Conservation (phyloP, 2,797 vertebrate genomes). For the Sebastes taczanowskii region DNA sequence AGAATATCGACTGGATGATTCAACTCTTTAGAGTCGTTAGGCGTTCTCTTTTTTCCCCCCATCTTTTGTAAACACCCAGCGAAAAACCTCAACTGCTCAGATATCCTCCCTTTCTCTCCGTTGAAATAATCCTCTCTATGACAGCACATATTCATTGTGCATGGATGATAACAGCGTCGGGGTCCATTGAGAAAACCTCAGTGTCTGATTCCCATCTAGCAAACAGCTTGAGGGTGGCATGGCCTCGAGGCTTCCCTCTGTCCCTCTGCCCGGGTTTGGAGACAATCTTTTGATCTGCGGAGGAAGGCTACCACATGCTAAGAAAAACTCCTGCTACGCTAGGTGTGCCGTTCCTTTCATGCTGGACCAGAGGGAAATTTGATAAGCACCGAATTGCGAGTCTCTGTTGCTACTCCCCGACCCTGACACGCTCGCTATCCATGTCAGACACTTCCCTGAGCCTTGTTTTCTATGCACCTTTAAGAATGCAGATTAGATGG, state of each 20-base stretch:
- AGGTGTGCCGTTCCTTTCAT: constrained; percentile 60
- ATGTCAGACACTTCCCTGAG: constrained; percentile 47
- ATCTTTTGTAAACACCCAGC: constrained; percentile 59
- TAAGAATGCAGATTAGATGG: constrained; percentile 46
- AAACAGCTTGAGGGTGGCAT: constrained; percentile 71
- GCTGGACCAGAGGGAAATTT: constrained; percentile 63
- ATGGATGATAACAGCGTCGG: constrained; percentile 21
- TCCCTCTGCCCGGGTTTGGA: constrained; percentile 61
- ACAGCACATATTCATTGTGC: constrained; percentile 50
- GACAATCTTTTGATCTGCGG: constrained; percentile 70
- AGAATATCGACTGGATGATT: constrained; percentile 80
- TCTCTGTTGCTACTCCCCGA: constrained; percentile 37
- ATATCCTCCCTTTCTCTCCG: constrained; percentile 41
- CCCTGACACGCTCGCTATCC: constrained; percentile 59
- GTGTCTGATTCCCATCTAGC: constrained; percentile 49
- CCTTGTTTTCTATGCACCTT: constrained; percentile 56
- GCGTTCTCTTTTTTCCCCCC: constrained; percentile 35
- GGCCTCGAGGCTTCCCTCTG: constrained; percentile 67
- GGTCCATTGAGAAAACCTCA: constrained; percentile 58
- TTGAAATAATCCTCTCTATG: constrained; percentile 60
- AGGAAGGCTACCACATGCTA: constrained; percentile 66
- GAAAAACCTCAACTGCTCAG: constrained; percentile 48
- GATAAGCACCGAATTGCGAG: constrained; percentile 64
- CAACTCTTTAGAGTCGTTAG: constrained; percentile 71
- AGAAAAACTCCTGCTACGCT: constrained; percentile 56